Conservation (phyloP, 2,797 vertebrate genomes). For the Dromococcyx pavoninus region DNA sequence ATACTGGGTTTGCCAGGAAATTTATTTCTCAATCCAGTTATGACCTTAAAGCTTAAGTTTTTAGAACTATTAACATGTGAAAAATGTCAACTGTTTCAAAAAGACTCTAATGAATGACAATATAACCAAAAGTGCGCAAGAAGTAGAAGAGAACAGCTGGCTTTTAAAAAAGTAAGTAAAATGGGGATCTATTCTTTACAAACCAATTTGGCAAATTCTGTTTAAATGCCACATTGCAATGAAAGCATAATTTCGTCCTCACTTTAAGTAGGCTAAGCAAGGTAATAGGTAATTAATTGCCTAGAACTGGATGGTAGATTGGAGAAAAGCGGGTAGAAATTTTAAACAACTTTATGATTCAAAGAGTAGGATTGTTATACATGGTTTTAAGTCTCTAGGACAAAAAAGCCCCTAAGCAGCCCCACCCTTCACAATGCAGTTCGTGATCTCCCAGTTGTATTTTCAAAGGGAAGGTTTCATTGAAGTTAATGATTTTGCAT, state of each 20-base stretch:
- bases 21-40: neutral
- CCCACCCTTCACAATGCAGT: neutral
- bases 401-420: neutral
- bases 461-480: neutral
- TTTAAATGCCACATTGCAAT: neutral
- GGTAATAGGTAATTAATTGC: neutral
- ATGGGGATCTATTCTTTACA: neutral
- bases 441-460: neutral
- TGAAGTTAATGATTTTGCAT: neutral
- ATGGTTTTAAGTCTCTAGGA: neutral
- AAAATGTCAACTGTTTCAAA: neutral
- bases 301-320: neutral
- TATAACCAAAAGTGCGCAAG: neutral
- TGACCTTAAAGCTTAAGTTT: neutral
- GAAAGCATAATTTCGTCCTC: neutral
- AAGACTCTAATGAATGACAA: neutral
- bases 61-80: neutral
- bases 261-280: slow-evolving; percentile 15
- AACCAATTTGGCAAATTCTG: neutral
- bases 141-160: neutral
- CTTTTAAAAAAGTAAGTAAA: neutral
- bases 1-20: neutral
- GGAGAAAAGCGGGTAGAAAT: neutral
- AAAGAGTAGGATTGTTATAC: neutral
- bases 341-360: neutral